Base-by-base conservation (phyloP, 2,797 vertebrate species). In the Pseudochromis fuscus region DNA sequence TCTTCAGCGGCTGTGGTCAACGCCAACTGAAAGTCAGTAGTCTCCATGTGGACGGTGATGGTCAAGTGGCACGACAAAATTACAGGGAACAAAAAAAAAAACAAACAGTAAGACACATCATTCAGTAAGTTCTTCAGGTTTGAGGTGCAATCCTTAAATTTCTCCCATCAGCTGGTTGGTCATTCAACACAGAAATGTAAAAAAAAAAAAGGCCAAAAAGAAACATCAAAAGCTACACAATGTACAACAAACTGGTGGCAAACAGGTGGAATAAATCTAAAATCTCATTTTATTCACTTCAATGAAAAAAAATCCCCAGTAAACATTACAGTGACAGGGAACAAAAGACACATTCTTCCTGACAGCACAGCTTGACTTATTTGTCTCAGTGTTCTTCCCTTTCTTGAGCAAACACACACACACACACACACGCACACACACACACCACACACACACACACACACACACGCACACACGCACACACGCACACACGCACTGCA, bases 1-100 rank as follows among this genome's bases (percentile, higher is more conserved):
- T 52, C 35, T 23, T 40, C 33, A 55, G 53, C 72, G 30, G 62
- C 18, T 42, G 44, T 35, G 71, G 74, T 65, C 68, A 50, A 78
- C 62, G 46, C 50, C 16, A 82, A 74, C 59, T 38, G 77, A 82
- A 67, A 49, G 75, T 63, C 72, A 77, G 57, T 19, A 44, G 58
- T 33, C 63, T 23, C 21, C 64, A 81, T n/a, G 5, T 40, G 31
- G 42, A 23, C 5, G 3, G 42, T 53, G 81, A 78, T 44, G 51
- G 40, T 75, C 56, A n/a, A 55, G 81, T 48, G 51, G 46, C 75
- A 45, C 24, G 5, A 24, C 18, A 59, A 4, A n/a, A 42, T 25
- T 13, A 52, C 1, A 52, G 53, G 4, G n/a, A 50, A 55, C 9
- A 18, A n/a, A 27, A 18, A 46, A n/a, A 13, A 12, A 23, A 60